phyloP scores from a whole-genome alignment of 1,140 invertebrate species.

The Dendrolimus kikuchii region DNA sequence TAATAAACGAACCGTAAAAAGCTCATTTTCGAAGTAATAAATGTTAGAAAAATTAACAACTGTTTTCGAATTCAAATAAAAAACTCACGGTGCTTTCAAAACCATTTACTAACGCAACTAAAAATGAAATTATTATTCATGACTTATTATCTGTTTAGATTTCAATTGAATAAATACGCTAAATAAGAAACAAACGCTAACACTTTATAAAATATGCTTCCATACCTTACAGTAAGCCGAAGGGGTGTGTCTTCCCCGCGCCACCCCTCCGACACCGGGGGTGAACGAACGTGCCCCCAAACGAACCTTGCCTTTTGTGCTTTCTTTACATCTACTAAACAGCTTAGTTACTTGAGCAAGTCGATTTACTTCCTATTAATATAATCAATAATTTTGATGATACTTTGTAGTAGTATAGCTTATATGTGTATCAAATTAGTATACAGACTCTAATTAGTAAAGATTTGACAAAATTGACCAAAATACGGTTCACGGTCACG shows the following conservation, averaged over 20 bases:
- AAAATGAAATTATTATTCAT: too few relatives aligned
- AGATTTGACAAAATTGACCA: too few relatives aligned
- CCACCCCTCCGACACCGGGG: constrained; percentile 31
- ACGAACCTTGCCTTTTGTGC: constrained; percentile 3
- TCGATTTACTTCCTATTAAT: too few relatives aligned
- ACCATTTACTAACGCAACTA: too few relatives aligned
- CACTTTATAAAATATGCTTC: background rate
- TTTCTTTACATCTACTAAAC: constrained; percentile 1
- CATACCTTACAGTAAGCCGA: constrained; percentile 8
- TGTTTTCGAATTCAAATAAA: background rate
- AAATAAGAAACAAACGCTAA: constrained; percentile 1
- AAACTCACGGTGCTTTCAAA: background rate
- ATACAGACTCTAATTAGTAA: too few relatives aligned
- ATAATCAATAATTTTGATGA: too few relatives aligned
- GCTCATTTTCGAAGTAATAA: background rate
- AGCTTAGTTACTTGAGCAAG: background rate
- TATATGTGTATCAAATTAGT: too few relatives aligned
- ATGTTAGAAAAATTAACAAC: background rate
- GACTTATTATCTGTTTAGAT: too few relatives aligned
- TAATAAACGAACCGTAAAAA: background rate
- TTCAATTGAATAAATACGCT: too few relatives aligned
- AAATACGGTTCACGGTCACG: too few relatives aligned
- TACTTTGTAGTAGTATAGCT: too few relatives aligned
- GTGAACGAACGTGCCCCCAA: constrained; percentile 22
- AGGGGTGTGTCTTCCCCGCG: constrained; percentile 55